Conservation (phyloP, 1,140 invertebrate genomes). For the Adoxophyes honmai region DNA sequence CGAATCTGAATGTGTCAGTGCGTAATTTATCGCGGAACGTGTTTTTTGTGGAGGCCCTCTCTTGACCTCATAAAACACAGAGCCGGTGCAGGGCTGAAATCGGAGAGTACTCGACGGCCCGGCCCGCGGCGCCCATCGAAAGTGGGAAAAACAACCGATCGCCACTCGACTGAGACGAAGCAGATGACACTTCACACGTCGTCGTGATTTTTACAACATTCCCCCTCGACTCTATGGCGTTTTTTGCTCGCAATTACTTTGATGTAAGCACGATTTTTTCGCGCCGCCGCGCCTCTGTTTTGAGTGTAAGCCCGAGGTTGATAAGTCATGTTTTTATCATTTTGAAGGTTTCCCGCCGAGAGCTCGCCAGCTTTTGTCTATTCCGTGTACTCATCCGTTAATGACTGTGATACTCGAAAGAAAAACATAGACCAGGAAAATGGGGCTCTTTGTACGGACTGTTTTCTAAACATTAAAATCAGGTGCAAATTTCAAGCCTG, state of each 20-base stretch:
- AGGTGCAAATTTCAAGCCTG: too few relatives aligned
- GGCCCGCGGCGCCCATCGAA: conserved; percentile 60
- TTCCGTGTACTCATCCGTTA: conserved; percentile 10
- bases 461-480: too few relatives aligned
- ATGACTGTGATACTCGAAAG: background rate
- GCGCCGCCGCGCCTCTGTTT: conserved; percentile 20
- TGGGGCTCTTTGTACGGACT: too few relatives aligned
- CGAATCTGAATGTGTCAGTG: conserved; percentile 74
- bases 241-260: conserved; percentile 62
- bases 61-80: conserved; percentile 76
- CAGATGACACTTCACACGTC: conserved; percentile 72
- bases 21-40: conserved; percentile 70
- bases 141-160: conserved; percentile 76
- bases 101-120: conserved; percentile 57
- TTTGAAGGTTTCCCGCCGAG: conserved; percentile 16
- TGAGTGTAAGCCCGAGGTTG: conserved; percentile 18
- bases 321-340: conserved; percentile 19
- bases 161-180: conserved; percentile 63
- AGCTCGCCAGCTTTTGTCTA: conserved; percentile 11
- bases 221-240: conserved; percentile 53
- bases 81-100: conserved; percentile 55
- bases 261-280: conserved; percentile 43
- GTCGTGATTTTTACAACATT: conserved; percentile 75
- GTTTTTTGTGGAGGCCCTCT: conserved; percentile 67
- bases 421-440: background rate